A percentile compares a stretch with the other conserved stretches of the same genome.
Evolutionary conservation across 2,888 invertebrate genomes (phyloP).

Genomic region (Cacoxenus indagator): DNA sequence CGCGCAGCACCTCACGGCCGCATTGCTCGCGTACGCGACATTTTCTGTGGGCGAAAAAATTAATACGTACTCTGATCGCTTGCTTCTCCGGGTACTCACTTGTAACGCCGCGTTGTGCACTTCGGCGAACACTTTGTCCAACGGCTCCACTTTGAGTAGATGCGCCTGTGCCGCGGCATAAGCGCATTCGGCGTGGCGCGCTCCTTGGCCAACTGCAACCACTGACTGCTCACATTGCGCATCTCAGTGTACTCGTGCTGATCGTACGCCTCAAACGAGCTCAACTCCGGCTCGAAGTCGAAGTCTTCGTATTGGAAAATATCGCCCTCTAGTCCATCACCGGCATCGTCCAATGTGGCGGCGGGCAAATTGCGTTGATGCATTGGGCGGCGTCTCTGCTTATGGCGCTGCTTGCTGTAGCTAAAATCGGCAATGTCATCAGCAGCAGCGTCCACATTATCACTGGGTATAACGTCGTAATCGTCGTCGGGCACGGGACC

Average conservation of each 20-base stretch:
- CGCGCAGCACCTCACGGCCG: conserved; percentile 81
- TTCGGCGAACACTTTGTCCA: conserved; percentile 86
- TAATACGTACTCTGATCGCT: neutral
- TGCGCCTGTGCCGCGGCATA: conserved; percentile 64
- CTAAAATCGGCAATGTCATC: conserved; percentile 57
- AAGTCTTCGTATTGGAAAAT: conserved; percentile 66
- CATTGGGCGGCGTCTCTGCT: conserved; percentile 21
- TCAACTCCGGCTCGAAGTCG: conserved; percentile 57
- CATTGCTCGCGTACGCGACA: conserved; percentile 83
- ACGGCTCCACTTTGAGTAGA: conserved; percentile 84
- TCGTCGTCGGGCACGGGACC: neutral
- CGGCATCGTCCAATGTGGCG: conserved; percentile 34
- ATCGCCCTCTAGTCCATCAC: conserved; percentile 56
- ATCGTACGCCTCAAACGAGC: conserved; percentile 48
- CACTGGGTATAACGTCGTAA: neutral
- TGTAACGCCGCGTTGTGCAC: conserved; percentile 84
- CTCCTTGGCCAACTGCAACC: conserved; percentile 49
- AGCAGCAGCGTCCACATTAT: conserved; percentile 33
- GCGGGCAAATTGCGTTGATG: conserved; percentile 40
- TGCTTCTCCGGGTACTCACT: conserved; percentile 71
- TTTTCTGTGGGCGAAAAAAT: conserved; percentile 72
- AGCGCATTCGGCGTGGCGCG: conserved; percentile 63
- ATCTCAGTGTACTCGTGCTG: conserved; percentile 49
- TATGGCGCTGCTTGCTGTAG: too few relatives aligned
- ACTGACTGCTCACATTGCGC: conserved; percentile 41